phyloP scores from a whole-genome alignment of 1,140 invertebrate species.

The Armadillidium nasatum region DNA sequence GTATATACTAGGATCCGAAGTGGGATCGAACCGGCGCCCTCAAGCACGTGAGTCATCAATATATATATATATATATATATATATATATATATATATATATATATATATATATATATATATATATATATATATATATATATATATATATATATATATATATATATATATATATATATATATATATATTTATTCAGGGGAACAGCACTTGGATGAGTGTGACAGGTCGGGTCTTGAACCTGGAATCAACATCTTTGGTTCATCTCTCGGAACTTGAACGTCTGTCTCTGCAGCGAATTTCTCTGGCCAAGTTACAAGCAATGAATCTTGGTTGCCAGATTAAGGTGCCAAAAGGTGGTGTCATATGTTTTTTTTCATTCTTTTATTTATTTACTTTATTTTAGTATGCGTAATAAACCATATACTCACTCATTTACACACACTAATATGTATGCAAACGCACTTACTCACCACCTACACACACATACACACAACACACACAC shows the following conservation, averaged over 20 bases:
- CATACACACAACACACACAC: too few species aligned
- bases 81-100: too few species aligned
- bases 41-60: too few species aligned
- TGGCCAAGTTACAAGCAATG: slow-evolving; percentile 78
- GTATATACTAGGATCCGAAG: too few species aligned
- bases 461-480: too few species aligned
- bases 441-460: neutral
- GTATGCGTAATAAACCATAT: too few species aligned
- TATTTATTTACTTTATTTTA: slow-evolving; percentile 4
- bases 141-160: too few species aligned
- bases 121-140: too few species aligned
- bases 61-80: too few species aligned
- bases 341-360: slow-evolving; percentile 60
- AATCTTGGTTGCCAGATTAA: slow-evolving; percentile 73
- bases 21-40: too few species aligned
- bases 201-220: slow-evolving; percentile 74
- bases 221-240: slow-evolving; percentile 67
- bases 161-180: too few species aligned
- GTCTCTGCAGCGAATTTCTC: slow-evolving; percentile 72
- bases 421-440: neutral
- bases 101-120: too few species aligned
- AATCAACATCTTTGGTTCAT: slow-evolving; percentile 64
- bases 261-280: slow-evolving; percentile 75
- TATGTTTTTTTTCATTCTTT: neutral
- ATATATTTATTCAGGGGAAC: slow-evolving; percentile 61